Evolutionary conservation across 2,797 vertebrate species (phyloP).

Genomic region (Hemitrygon akajei): DNA sequence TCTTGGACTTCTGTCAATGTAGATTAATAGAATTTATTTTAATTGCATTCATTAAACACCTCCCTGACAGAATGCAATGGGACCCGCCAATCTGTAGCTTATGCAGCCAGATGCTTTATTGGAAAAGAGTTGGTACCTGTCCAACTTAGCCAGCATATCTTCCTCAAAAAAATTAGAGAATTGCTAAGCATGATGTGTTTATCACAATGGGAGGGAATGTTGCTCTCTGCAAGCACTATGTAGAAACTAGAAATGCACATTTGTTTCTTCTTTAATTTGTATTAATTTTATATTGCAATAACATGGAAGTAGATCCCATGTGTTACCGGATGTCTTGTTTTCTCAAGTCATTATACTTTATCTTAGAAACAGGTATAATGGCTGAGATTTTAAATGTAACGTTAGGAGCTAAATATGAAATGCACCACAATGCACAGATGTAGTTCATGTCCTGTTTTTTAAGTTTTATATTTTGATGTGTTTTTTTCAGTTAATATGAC

Average conservation of each 20-base stretch:
- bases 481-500: background rate
- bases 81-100: background rate
- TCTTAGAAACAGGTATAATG: background rate
- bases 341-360: background rate
- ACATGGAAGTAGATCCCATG: background rate
- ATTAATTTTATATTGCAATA: background rate
- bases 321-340: background rate
- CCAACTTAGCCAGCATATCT: background rate
- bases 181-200: background rate
- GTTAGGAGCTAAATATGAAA: background rate
- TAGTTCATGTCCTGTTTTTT: background rate
- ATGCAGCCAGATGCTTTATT: slow-evolving; percentile 2
- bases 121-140: background rate
- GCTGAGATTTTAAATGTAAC: background rate
- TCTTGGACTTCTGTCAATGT: background rate
- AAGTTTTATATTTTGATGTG: background rate
- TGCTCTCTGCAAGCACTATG: background rate
- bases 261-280: background rate
- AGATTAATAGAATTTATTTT: slow-evolving; percentile 20
- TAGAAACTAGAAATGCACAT: background rate
- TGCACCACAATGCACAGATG: background rate
- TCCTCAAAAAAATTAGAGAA: background rate
- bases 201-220: background rate
- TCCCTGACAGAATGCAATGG: background rate
- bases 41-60: background rate